A percentile compares a stretch with the other conserved stretches of the same genome.
phyloP scores from a whole-genome alignment of 2,113 vertebrate genomes.

The Tautogolabrus adspersus region DNA sequence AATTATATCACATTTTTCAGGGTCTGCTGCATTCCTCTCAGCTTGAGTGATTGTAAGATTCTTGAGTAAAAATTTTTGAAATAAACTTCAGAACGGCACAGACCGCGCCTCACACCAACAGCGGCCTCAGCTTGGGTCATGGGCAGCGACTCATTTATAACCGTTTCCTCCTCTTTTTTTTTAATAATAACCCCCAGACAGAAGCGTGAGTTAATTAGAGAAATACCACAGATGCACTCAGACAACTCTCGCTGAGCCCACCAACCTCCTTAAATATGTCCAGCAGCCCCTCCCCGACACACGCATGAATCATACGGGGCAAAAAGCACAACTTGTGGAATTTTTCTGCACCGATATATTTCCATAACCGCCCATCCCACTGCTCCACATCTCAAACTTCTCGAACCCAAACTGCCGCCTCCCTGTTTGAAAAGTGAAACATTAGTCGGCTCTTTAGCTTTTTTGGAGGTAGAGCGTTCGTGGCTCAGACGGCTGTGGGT shows the following conservation, averaged over 20 bases:
- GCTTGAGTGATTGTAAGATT: neutral
- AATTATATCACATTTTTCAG: neutral
- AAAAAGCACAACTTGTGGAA: constrained; percentile 13
- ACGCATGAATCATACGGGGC: neutral
- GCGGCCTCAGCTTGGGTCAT: constrained; percentile 17
- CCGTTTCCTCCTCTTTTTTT: constrained; percentile 18
- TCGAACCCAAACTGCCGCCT: constrained; percentile 2
- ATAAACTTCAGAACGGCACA: neutral
- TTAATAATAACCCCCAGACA: constrained; percentile 60
- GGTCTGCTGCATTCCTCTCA: neutral
- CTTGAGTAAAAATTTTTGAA: neutral
- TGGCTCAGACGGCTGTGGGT: constrained; percentile 18
- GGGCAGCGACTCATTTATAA: constrained; percentile 37
- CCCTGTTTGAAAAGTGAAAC: constrained; percentile 22
- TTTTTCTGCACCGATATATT: constrained; percentile 29
- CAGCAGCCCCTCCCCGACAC: constrained; percentile 23
- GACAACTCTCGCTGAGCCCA: constrained; percentile 49
- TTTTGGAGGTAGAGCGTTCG: neutral
- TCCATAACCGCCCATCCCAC: constrained; percentile 30
- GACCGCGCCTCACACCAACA: neutral
- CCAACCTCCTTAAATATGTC: constrained; percentile 16
- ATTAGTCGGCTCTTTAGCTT: constrained; percentile 5
- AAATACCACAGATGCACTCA: constrained; percentile 70
- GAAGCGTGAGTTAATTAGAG: constrained; percentile 67
- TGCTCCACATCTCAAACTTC: constrained; percentile 24